A percentile compares a stretch with the other conserved stretches of the same genome.
Conservation (phyloP, 2,797 vertebrate genomes). For the Eurystomus glaucurus region DNA sequence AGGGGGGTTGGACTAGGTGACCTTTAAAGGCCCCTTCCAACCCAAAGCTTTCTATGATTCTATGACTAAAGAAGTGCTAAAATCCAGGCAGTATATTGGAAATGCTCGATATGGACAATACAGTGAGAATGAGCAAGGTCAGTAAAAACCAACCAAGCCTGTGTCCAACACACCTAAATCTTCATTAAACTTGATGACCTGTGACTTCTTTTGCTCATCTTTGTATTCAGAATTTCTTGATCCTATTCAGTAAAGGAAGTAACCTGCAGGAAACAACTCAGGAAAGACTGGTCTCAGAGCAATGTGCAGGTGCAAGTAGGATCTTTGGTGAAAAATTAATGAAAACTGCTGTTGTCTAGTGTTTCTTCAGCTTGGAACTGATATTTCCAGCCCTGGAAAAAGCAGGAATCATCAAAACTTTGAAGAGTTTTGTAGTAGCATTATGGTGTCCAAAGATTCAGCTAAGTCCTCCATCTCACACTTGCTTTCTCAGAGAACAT, state of each 20-base stretch:
- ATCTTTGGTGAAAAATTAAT: background rate
- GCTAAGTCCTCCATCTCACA: background rate
- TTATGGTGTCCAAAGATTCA: background rate
- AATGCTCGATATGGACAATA: too few species aligned
- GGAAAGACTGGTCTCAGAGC: too few species aligned
- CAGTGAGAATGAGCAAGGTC: too few species aligned
- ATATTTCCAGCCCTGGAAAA: background rate
- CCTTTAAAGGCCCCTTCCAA: background rate
- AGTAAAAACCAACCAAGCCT: too few species aligned
- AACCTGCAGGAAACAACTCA: too few species aligned
- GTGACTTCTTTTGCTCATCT: too few species aligned
- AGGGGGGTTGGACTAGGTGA: background rate
- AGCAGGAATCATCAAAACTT: background rate
- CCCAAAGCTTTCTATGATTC: background rate
- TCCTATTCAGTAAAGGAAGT: too few species aligned
- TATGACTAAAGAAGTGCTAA: background rate
- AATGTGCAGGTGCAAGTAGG: too few species aligned
- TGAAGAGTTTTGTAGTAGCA: background rate
- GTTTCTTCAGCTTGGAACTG: background rate
- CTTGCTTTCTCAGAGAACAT: background rate
- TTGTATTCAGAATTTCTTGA: too few species aligned
- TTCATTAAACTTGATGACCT: too few species aligned
- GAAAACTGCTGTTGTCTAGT: background rate
- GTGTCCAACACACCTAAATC: too few species aligned
- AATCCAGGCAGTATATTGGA: too few species aligned